Base-by-base conservation (phyloP, 2,888 invertebrate genomes). In the Linnaemya tessellans region DNA sequence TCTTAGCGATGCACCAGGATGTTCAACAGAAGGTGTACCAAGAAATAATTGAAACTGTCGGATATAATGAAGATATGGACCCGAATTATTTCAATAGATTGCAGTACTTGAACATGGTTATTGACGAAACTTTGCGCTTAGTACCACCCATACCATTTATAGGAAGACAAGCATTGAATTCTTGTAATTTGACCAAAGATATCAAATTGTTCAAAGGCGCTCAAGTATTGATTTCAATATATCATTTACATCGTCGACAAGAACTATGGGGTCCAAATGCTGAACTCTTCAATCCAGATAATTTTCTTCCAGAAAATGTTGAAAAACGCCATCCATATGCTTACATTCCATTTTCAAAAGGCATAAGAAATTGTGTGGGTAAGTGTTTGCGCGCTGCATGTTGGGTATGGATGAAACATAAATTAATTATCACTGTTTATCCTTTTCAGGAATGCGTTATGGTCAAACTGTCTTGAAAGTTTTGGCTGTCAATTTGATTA, bases 291-390 rank as follows among this genome's bases (percentile, higher is more conserved):
- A 87, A 90, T 80, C 90, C 90, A 0, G 89, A 90, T 25, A 88
- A 90, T 71, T 90, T 90, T 71, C 74, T 89, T 11, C 88, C 89
- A 2, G 87, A 89, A 73, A 89, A 88, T 68, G 70, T 87, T 0
- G 71, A 75, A 5, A 87, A 86, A 54, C 84, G 88, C 9, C 89
- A 90, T 87, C 87, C 89, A 0, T 89, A 88, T 70, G 88, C 88
- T 1, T 90, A 88, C 67, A 87, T 90, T 80, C 90, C 90, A 11
- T 90, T 89, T 58, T 88, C 88, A 0, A 89, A 88, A 41, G 90
- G 90, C n/a, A 70, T 86, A 10, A 73, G 90, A 7, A 90, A 88
- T 82, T 89, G 89, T 68, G 87, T 89, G 30, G 88, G 89, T 87
- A 86, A 84, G 67, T 73, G 11, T 0, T 38, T 54, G 1, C 4